These are phyloP conservation scores for Oligia latruncula DNA, from an alignment of 2,888 invertebrate genomes.

Conservation along the genomic window DNA sequence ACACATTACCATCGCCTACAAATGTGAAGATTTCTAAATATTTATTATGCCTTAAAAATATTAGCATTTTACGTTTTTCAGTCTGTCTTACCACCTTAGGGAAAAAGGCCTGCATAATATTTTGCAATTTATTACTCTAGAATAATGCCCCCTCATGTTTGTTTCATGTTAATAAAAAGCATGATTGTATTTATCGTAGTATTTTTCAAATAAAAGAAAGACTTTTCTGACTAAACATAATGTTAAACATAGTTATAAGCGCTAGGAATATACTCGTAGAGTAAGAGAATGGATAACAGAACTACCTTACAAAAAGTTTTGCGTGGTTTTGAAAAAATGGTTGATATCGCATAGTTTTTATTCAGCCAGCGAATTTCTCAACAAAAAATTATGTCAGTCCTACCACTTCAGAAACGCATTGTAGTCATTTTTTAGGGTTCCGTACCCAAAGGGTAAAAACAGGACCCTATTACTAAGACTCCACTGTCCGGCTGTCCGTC, in stretches of 20 bases:
- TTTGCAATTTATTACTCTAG: constrained; percentile 35
- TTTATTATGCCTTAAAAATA: constrained; percentile 44
- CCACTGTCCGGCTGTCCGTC: no score
- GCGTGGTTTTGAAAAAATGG: no score
- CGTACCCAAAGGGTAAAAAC: no score
- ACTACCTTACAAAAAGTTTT: no score
- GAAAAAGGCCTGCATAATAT: constrained; percentile 29
- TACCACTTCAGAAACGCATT: no score
- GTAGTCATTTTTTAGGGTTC: no score
- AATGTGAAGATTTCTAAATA: constrained; percentile 48
- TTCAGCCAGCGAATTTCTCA: no score
- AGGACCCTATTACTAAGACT: no score
- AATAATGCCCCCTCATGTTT: constrained; percentile 12
- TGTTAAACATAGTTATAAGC: neutral
- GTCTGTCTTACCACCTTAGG: constrained; percentile 17
- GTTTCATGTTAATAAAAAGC: neutral
- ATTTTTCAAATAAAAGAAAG: neutral
- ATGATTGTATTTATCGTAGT: neutral
- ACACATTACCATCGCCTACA: constrained; percentile 34
- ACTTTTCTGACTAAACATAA: neutral
- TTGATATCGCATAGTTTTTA: no score
- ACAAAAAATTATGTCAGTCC: no score
- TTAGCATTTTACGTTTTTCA: constrained; percentile 38
- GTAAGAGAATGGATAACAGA: neutral
- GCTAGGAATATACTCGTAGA: no score